Evolutionary conservation across 2,113 vertebrate species (phyloP).

Genomic region (Rhinoptilus africanus): DNA sequence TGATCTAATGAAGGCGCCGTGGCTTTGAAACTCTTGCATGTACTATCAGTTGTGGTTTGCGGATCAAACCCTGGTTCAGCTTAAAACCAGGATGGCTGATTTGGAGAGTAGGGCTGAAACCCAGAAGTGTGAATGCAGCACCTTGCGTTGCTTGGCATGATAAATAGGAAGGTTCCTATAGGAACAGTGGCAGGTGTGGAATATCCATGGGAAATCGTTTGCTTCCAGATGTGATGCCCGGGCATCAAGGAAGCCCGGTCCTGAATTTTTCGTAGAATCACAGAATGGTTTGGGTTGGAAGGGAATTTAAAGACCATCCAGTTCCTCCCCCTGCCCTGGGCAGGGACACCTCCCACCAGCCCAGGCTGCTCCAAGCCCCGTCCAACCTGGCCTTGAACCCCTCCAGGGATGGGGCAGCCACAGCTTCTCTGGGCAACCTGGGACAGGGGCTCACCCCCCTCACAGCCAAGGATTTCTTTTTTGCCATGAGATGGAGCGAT

Average conservation of each 20-base stretch:
- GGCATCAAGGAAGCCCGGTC: neutral
- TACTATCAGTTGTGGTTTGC: neutral
- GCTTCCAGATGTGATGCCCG: neutral
- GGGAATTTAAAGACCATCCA: no score
- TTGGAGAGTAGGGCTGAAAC: neutral
- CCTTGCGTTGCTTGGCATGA: neutral
- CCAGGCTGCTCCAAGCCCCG: no score
- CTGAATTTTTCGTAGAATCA: neutral
- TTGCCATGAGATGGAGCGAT: fast-evolving
- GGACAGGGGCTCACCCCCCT: no score
- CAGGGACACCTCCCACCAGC: no score
- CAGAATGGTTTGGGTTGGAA: no score
- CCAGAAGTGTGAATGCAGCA: neutral
- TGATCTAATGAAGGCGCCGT: neutral
- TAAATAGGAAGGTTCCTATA: neutral
- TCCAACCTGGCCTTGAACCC: no score
- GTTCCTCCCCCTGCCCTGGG: no score
- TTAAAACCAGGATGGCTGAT: neutral
- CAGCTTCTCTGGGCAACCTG: no score
- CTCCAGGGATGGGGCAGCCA: no score
- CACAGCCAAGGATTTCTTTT: neutral
- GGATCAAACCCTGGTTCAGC: neutral
- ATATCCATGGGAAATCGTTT: neutral
- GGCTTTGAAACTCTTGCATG: neutral
- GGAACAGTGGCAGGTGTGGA: neutral